These are phyloP conservation scores for Limnothrissa miodon DNA, from an alignment of 2,113 vertebrate genomes.

Conservation along the genomic window DNA sequence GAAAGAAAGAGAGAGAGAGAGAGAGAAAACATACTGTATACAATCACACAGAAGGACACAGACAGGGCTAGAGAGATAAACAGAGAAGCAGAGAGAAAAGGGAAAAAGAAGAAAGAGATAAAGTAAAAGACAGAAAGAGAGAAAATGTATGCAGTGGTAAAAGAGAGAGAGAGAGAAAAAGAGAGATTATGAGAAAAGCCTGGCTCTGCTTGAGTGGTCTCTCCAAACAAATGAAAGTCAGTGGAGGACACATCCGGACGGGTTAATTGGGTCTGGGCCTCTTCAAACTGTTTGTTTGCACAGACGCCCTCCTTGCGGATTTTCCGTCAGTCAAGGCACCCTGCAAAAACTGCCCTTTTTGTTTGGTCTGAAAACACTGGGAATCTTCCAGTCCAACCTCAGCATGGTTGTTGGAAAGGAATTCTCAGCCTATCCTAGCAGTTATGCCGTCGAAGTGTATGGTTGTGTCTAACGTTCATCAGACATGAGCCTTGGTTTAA, in stretches of 20 bases:
- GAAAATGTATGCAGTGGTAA: too few species aligned
- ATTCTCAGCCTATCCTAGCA: not conserved
- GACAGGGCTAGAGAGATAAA: not conserved
- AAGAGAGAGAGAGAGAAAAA: not conserved
- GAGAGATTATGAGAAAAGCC: conserved; percentile 1
- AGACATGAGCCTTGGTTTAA: not conserved
- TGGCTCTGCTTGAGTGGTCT: not conserved
- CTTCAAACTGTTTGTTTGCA: conserved; percentile 35
- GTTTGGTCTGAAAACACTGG: conserved; percentile 40
- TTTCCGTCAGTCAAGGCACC: conserved; percentile 18
- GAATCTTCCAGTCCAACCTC: conserved; percentile 25
- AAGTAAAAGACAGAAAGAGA: conserved; percentile 1
- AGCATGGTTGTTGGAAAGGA: conserved; percentile 12
- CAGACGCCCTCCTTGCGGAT: conserved; percentile 29
- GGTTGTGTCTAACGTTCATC: not conserved
- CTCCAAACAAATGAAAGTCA: conserved; percentile 20
- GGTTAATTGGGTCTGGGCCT: conserved; percentile 15
- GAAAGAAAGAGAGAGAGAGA: not conserved
- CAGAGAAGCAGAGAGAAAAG: not conserved
- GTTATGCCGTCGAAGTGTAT: not conserved
- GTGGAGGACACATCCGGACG: not conserved
- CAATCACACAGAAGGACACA: not conserved
- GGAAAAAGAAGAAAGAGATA: not conserved
- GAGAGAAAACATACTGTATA: not conserved
- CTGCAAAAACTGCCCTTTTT: conserved; percentile 25